Base-by-base conservation (phyloP, 1,140 invertebrate species). In the Atta texana region DNA sequence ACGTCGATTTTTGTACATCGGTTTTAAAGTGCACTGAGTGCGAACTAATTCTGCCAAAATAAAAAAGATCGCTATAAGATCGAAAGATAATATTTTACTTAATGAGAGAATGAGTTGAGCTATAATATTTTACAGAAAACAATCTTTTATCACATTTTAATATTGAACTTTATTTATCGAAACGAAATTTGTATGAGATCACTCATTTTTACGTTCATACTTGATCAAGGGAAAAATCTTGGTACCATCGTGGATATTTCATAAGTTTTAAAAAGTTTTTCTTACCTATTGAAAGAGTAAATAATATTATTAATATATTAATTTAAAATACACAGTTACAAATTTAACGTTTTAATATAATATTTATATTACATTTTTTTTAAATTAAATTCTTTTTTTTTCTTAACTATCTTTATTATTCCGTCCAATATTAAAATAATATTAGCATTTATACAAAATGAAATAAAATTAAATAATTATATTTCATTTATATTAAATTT, bases 211-310 rank as follows among this genome's bases (percentile, higher is more conserved):
- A 72, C 28, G 39, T 78, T 44, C 63, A 21, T 93, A 95, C 94
- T 91, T 95, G 94, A 21, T 88, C 53, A n/a, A 90, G 77, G 0
- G 94, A 95, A 77, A 94, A 92, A 61, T 95, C 94, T 86, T 94
- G 92, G 71, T 94, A 95, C 94, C 94, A 95, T 61, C 87, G 86
- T 3, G 94, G 94, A 39, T 4, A 71, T 3, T 5, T 18, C 3
- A 28, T 63, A 4, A n/a, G 1, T 14, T 31, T 10, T 10, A 14
- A 12, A 3, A 39, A 16, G 1, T 18, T 1, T 51, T 49, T 74
- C 1, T 14, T 6, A 6, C 14, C 12, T 77, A 28, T 31, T 3
- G 10, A 61, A 28, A 3, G 80, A 53, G n/a, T 34, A 59, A 86
- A 63, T 21, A 31, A 31, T 64, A 55, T 72, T 59, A 59, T 75